phyloP scores from a whole-genome alignment of 2,113 vertebrate genomes.

The Pandion haliaetus region DNA sequence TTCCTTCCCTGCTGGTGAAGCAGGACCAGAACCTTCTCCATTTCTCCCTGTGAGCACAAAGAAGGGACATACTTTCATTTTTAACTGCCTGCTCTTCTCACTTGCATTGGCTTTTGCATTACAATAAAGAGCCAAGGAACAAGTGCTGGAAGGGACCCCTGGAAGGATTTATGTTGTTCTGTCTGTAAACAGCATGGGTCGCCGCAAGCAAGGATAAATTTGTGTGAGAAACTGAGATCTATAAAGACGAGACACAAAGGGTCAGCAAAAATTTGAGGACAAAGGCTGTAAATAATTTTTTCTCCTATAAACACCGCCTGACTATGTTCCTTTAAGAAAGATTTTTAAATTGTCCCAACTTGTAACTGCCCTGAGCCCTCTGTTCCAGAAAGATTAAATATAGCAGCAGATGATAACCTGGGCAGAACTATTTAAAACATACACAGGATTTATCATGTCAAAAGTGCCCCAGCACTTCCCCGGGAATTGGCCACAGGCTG shows the following conservation, averaged over 20 bases:
- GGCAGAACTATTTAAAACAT: not conserved
- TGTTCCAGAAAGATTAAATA: not conserved
- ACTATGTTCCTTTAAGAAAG: not conserved
- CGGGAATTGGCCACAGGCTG: not conserved
- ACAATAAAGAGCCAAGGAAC: not conserved
- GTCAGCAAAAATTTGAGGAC: not conserved
- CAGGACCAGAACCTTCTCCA: not conserved
- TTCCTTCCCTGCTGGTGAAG: not conserved
- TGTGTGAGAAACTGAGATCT: not conserved
- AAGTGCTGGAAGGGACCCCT: not conserved
- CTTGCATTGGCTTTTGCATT: not conserved
- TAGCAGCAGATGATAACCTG: not conserved
- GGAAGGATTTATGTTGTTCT: not conserved
- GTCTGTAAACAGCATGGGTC: not conserved
- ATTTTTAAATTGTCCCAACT: not conserved
- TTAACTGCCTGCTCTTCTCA: not conserved
- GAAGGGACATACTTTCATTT: accelerated
- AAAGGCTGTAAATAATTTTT: not conserved
- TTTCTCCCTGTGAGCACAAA: accelerated
- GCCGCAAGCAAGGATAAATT: not conserved
- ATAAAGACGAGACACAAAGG: not conserved
- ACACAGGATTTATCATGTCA: not conserved
- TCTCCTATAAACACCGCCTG: accelerated
- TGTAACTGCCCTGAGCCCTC: not conserved
- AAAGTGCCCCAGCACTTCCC: not conserved